phyloP scores from a whole-genome alignment of 2,888 invertebrate genomes.

The Cinara cedri region DNA sequence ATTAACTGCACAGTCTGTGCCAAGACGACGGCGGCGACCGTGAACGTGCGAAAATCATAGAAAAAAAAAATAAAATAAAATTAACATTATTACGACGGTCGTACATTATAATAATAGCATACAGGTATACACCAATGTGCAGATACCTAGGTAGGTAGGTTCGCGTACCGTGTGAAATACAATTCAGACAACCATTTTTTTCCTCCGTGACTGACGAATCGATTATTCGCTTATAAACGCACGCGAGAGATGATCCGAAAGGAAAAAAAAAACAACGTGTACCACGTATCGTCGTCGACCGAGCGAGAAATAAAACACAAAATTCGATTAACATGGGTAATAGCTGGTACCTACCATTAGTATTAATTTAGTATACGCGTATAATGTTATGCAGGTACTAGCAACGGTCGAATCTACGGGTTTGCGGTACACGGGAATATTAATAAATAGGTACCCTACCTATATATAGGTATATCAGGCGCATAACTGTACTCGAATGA shows the following conservation, averaged over 20 bases:
- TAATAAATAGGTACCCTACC: no score
- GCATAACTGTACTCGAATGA: no score
- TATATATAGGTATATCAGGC: no score
- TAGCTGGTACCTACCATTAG: no score
- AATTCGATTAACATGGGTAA: no score
- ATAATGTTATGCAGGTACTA: not conserved
- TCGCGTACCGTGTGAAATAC: constrained; percentile 1
- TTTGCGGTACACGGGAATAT: no score
- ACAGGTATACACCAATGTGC: no score
- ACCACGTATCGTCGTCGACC: no score
- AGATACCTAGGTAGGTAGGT: no score
- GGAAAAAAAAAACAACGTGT: no score
- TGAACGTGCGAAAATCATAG: not conserved
- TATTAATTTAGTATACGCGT: not conserved
- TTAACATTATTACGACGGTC: not conserved
- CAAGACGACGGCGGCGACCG: not conserved
- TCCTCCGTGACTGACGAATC: not conserved
- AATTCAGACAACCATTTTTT: constrained; percentile 16
- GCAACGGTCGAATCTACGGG: not conserved
- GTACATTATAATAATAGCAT: not conserved
- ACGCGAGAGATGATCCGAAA: not conserved
- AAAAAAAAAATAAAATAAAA: not conserved
- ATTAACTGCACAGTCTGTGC: no score
- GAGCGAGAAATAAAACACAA: no score
- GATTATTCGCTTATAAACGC: not conserved